Percentiles rank a stretch among this genome's conserved stretches.
phyloP scores from a whole-genome alignment of 2,888 invertebrate genomes.

The Leucania comma region DNA sequence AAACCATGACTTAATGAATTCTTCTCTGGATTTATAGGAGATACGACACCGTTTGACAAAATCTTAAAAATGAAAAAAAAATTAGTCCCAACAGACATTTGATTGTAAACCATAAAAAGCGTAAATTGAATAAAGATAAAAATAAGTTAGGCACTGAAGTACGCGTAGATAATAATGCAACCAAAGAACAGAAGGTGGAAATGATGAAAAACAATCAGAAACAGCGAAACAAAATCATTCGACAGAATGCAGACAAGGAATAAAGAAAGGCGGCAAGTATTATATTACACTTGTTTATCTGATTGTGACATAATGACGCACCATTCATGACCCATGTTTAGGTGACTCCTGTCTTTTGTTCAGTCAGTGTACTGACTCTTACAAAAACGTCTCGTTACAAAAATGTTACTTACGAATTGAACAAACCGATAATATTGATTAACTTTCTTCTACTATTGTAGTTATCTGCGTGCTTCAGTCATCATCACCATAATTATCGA shows the following conservation, averaged over 20 bases:
- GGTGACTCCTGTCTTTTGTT: background rate
- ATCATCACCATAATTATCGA: background rate
- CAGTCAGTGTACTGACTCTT: background rate
- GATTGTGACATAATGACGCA: background rate
- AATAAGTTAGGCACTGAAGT: background rate
- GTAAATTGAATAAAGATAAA: constrained; percentile 28
- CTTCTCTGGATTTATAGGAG: constrained; percentile 14
- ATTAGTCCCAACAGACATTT: constrained; percentile 70
- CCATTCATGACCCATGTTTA: background rate
- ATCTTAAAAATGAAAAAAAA: constrained; percentile 63
- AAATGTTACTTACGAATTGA: background rate
- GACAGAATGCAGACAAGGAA: background rate
- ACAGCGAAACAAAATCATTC: constrained; percentile 1
- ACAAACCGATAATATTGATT: background rate
- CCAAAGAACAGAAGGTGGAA: background rate
- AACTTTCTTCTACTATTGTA: background rate
- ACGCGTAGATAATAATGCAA: background rate
- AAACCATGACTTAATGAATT: background rate
- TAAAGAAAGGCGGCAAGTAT: constrained; percentile 26
- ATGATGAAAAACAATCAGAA: background rate
- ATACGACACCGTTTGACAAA: constrained; percentile 6
- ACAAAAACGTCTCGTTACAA: background rate
- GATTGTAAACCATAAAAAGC: constrained; percentile 60
- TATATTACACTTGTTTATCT: background rate
- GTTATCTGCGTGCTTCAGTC: background rate